Evolutionary conservation across 2,888 invertebrate species (phyloP).

Genomic region (Netelia fuscicornis): DNA sequence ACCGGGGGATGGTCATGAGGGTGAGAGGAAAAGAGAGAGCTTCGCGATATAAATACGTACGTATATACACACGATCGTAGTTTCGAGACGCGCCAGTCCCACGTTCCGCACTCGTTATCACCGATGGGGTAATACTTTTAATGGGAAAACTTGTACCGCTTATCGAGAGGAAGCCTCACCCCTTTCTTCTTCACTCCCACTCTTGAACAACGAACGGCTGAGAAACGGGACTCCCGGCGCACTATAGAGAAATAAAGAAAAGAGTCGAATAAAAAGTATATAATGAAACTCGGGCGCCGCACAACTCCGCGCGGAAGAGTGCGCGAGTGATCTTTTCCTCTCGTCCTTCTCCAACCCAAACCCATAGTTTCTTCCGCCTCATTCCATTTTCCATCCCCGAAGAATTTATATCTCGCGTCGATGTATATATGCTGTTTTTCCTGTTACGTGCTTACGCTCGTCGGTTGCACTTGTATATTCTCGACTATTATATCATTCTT

Average conservation of each 20-base stretch:
- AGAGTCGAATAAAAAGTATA: constrained; percentile 48
- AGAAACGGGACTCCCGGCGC: constrained; percentile 19
- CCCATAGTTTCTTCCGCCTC: background rate
- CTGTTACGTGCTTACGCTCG: background rate
- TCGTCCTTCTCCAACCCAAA: background rate
- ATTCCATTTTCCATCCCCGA: background rate
- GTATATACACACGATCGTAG: constrained; percentile 10
- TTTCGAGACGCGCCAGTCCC: constrained; percentile 49
- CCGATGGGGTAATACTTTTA: constrained; percentile 66
- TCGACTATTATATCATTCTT: background rate
- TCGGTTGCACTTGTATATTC: too few relatives aligned
- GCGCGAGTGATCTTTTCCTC: constrained; percentile 41
- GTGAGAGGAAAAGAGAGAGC: too few relatives aligned
- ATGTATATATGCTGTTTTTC: background rate
- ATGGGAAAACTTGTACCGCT: constrained; percentile 66
- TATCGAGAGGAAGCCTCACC: constrained; percentile 55
- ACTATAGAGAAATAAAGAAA: constrained; percentile 23
- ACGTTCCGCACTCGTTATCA: constrained; percentile 64
- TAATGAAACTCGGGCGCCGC: constrained; percentile 42
- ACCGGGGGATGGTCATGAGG: too few relatives aligned
- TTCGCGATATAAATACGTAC: background rate
- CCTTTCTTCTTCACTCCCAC: background rate
- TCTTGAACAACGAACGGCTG: background rate
- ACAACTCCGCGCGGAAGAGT: constrained; percentile 38
- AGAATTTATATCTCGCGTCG: background rate